Conservation (phyloP, 2,113 vertebrate species). For the Hiodon tergisus region DNA sequence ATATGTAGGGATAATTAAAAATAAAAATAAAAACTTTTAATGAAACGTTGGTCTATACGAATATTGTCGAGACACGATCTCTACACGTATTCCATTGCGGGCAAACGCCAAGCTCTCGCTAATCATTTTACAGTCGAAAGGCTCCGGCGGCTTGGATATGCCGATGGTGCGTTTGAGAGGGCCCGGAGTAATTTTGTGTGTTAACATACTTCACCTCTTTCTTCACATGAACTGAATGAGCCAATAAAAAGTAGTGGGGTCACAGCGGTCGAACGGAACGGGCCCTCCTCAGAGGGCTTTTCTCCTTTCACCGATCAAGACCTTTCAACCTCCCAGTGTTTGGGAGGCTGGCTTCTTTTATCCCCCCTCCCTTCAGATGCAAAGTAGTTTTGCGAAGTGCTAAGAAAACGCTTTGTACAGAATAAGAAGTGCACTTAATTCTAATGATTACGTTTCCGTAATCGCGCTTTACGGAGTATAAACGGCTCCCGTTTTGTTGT, state of each 20-base stretch:
- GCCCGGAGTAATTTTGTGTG: slow-evolving; percentile 14
- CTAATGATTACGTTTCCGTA: slow-evolving; percentile 19
- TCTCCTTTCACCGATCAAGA: slow-evolving; percentile 17
- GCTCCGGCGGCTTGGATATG: too few species aligned
- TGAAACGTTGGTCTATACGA: too few species aligned
- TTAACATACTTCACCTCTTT: slow-evolving; percentile 31
- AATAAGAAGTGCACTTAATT: slow-evolving; percentile 1
- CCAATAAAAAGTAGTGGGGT: slow-evolving; percentile 23
- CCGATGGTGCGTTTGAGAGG: not conserved
- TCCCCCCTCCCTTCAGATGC: slow-evolving; percentile 17
- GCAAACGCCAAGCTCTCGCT: too few species aligned
- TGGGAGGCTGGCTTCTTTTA: slow-evolving; percentile 14
- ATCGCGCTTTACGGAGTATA: slow-evolving; percentile 10
- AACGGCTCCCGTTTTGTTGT: slow-evolving; percentile 6
- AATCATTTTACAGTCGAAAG: too few species aligned
- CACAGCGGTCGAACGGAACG: slow-evolving; percentile 17
- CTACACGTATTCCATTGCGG: too few species aligned
- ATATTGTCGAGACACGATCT: too few species aligned
- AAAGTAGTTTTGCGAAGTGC: slow-evolving; percentile 23
- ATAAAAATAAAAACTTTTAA: too few species aligned
- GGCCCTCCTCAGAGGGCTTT: slow-evolving; percentile 6
- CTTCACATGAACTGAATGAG: slow-evolving; percentile 29
- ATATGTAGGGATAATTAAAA: too few species aligned
- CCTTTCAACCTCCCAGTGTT: slow-evolving; percentile 28
- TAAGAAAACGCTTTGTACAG: slow-evolving; percentile 6